These are phyloP conservation scores for Drosophila bunnanda DNA, from an alignment of 2,888 invertebrate species.

Conservation along the genomic window DNA sequence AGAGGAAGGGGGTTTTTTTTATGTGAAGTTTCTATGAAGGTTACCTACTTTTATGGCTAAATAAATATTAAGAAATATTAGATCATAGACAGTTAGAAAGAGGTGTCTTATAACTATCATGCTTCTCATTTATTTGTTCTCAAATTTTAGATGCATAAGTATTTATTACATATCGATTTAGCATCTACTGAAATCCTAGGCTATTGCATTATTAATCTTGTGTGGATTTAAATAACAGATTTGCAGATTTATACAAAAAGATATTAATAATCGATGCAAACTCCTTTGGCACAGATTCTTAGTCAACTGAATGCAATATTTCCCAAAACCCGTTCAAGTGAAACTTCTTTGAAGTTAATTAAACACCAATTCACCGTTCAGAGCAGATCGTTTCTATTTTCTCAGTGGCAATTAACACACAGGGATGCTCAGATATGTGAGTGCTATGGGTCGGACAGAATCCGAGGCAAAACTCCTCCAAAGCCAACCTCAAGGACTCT, in stretches of 20 bases:
- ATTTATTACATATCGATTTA: no score
- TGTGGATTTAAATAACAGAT: not conserved
- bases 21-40: no score
- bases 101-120: no score
- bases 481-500: conserved; percentile 28
- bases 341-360: conserved; percentile 6
- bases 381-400: conserved; percentile 12
- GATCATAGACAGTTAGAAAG: no score
- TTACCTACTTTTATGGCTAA: no score
- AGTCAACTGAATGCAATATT: not conserved
- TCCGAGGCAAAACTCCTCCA: conserved; percentile 1
- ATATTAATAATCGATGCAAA: not conserved
- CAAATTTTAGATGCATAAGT: no score
- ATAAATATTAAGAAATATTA: no score
- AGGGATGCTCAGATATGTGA: not conserved
- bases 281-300: not conserved
- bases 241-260: not conserved
- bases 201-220: no score
- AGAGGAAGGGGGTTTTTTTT: no score
- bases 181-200: no score
- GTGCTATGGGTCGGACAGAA: not conserved
- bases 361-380: conserved; percentile 3
- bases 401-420: conserved; percentile 32
- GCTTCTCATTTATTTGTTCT: no score
- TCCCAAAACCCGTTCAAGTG: not conserved